Evolutionary conservation across 2,113 vertebrate genomes (phyloP).

Genomic region (Parus major): DNA sequence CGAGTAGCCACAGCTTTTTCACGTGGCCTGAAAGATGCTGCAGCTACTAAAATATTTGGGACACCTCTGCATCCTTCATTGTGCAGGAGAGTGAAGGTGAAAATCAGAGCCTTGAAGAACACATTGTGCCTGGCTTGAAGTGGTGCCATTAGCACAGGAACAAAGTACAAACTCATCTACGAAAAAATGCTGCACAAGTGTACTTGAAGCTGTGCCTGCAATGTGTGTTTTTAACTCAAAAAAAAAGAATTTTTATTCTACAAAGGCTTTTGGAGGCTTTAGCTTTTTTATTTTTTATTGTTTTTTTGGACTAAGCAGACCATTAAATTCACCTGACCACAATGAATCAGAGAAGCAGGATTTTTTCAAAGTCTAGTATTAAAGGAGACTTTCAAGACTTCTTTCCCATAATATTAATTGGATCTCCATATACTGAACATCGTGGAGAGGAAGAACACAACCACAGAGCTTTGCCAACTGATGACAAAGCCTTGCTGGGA

Average conservation of each 20-base stretch:
- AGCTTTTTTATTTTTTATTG: not conserved
- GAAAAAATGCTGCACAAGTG: not conserved
- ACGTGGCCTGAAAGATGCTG: rapidly evolving
- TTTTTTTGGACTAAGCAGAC: not conserved
- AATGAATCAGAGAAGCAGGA: not conserved
- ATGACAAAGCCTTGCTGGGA: not conserved
- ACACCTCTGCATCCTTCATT: not conserved
- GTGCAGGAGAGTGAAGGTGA: not conserved
- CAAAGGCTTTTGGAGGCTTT: not conserved
- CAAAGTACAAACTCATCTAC: not conserved
- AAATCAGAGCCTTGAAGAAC: not conserved
- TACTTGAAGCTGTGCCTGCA: not conserved
- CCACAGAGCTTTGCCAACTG: not conserved
- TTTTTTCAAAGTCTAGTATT: not conserved
- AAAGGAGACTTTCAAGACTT: not conserved
- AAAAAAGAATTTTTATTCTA: not conserved
- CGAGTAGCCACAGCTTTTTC: not conserved
- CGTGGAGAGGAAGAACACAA: not conserved
- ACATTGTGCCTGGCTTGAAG: not conserved
- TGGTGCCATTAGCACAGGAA: not conserved
- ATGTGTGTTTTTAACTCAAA: not conserved
- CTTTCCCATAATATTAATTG: not conserved
- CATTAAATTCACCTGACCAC: not conserved
- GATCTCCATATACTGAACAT: not conserved
- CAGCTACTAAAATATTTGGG: not conserved